These are phyloP conservation scores for Bembecia ichneumoniformis DNA, from an alignment of 2,888 invertebrate species.

Conservation along the genomic window DNA sequence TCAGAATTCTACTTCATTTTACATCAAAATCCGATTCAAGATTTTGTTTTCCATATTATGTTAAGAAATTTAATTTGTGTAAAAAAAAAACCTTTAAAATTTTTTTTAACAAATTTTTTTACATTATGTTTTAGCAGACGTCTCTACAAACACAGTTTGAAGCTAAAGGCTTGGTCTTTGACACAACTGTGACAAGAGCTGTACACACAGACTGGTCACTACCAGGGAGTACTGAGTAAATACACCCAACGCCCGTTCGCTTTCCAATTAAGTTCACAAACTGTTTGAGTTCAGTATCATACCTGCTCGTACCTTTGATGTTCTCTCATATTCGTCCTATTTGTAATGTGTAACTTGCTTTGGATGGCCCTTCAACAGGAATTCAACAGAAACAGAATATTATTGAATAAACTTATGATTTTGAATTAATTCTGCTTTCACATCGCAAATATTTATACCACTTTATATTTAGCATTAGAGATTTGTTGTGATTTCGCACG, in stretches of 20 bases:
- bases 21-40: no score
- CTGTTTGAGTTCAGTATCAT: constrained; percentile 52
- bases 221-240: constrained; percentile 41
- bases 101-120: no score
- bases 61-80: no score
- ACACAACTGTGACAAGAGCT: constrained; percentile 49
- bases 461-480: no score
- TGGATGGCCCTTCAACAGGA: constrained; percentile 8
- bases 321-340: constrained; percentile 35
- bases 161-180: constrained; percentile 31
- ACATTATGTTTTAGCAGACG: background rate
- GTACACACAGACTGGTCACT: constrained; percentile 48
- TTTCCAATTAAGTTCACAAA: constrained; percentile 58
- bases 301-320: constrained; percentile 49
- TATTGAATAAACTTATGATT: background rate
- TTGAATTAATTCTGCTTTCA: background rate
- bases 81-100: no score
- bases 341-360: constrained; percentile 33
- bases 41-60: no score
- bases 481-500: no score
- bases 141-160: background rate
- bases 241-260: constrained; percentile 44
- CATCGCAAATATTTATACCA: no score
- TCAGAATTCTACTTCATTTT: no score
- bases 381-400: no score